Percentiles rank a stretch among this genome's conserved stretches.
Evolutionary conservation across 2,888 invertebrate species (phyloP).

Genomic region (Sinopyrophorus schimmeli): DNA sequence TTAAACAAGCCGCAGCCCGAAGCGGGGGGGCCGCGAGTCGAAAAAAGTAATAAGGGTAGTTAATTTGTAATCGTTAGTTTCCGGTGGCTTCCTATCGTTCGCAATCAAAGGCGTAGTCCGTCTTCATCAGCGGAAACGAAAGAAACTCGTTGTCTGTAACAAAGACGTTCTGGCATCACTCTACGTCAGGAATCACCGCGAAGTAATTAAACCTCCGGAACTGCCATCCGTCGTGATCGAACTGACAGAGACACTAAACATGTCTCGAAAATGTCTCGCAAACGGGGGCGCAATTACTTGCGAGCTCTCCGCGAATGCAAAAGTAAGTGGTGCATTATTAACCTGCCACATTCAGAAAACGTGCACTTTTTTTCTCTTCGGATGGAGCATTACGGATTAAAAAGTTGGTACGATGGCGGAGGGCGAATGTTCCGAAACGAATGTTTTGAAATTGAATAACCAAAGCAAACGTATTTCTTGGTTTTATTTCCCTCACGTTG

Average conservation of each 20-base stretch:
- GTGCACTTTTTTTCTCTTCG: conserved; percentile 10
- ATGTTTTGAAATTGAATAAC: conserved; percentile 32
- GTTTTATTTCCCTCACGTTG: conserved; percentile 44
- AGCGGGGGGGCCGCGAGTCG: background rate
- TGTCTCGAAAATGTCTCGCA: conserved; percentile 21
- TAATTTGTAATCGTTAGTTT: conserved; percentile 31
- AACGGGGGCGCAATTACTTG: conserved; percentile 24
- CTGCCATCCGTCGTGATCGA: conserved; percentile 22
- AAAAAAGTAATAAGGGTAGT: conserved; percentile 19
- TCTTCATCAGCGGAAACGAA: conserved; percentile 36
- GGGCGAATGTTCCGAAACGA: conserved; percentile 20
- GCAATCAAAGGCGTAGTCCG: conserved; percentile 31
- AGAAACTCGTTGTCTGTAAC: conserved; percentile 35
- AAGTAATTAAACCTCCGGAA: conserved; percentile 30
- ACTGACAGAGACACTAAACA: conserved; percentile 28
- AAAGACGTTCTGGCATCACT: conserved; percentile 18
- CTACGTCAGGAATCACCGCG: conserved; percentile 20
- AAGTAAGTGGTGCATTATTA: conserved; percentile 25
- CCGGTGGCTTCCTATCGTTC: too few relatives aligned
- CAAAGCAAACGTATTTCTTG: conserved; percentile 38
- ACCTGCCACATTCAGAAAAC: conserved; percentile 28
- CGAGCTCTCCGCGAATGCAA: conserved; percentile 19
- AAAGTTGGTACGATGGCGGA: conserved; percentile 1
- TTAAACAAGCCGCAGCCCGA: background rate
- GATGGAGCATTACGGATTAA: conserved; percentile 16